A percentile compares a stretch with the other conserved stretches of the same genome.
phyloP scores from a whole-genome alignment of 2,888 invertebrate genomes.

The Lordiphosa fenestrarum region DNA sequence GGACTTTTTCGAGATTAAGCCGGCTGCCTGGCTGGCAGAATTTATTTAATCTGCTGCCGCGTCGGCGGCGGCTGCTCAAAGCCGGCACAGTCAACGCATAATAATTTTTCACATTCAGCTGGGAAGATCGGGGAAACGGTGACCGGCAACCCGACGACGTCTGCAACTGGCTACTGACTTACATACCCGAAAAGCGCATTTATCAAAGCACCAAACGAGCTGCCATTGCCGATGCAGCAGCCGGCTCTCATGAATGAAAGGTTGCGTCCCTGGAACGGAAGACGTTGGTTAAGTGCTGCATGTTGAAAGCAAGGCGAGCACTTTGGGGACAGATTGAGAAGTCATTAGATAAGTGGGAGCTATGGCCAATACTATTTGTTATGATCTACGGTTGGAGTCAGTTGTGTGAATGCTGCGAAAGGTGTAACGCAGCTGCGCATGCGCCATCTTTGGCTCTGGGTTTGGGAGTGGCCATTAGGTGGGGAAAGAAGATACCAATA shows the following conservation, averaged over 20 bases:
- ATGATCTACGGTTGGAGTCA: constrained; percentile 50
- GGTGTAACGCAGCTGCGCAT: neutral
- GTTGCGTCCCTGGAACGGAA: constrained; percentile 40
- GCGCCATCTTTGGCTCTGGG: too few species aligned
- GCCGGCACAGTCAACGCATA: constrained; percentile 67
- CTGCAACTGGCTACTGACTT: constrained; percentile 68
- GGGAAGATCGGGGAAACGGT: constrained; percentile 24
- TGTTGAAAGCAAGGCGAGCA: constrained; percentile 36
- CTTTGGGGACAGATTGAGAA: constrained; percentile 73
- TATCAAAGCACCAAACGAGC: constrained; percentile 65
- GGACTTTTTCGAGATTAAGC: constrained; percentile 29
- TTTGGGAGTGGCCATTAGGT: too few species aligned
- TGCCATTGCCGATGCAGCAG: constrained; percentile 23
- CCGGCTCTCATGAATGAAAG: constrained; percentile 57
- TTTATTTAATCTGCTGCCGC: constrained; percentile 73
- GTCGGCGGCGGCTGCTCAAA: constrained; percentile 73
- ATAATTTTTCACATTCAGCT: constrained; percentile 74
- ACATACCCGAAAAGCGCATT: constrained; percentile 75
- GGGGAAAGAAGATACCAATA: too few species aligned
- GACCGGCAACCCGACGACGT: constrained; percentile 25
- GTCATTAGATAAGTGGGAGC: constrained; percentile 66
- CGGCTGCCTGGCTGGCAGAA: constrained; percentile 45
- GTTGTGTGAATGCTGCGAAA: constrained; percentile 2
- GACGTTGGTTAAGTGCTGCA: constrained; percentile 40
- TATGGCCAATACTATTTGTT: constrained; percentile 38